These are phyloP conservation scores for Hemichromis elongatus DNA, from an alignment of 2,113 vertebrate species.

Conservation along the genomic window DNA sequence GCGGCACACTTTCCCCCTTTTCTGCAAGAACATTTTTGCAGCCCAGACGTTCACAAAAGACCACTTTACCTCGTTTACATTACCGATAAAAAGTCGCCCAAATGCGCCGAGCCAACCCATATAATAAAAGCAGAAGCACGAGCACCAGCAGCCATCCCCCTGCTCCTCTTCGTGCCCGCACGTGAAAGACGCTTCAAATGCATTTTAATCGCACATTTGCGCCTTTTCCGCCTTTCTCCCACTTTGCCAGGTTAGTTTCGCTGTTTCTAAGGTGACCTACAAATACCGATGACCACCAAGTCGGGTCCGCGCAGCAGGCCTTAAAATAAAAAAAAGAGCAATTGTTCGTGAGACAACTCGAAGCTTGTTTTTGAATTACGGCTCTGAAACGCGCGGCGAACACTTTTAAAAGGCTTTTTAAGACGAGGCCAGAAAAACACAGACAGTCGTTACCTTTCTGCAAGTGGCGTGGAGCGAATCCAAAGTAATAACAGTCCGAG, in stretches of 20 bases:
- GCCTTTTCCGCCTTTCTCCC: not conserved
- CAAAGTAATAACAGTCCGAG: conserved; percentile 16
- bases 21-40: fast-evolving
- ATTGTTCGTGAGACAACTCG: conserved; percentile 50
- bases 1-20: not conserved
- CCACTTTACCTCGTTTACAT: not conserved
- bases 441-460: conserved; percentile 48
- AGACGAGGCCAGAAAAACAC: not conserved
- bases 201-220: not conserved
- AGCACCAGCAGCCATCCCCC: conserved; percentile 4
- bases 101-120: not conserved
- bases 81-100: not conserved
- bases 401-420: not conserved
- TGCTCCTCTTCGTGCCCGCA: not conserved
- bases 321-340: conserved; percentile 2
- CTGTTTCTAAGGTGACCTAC: not conserved
- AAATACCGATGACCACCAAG: not conserved
- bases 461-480: not conserved
- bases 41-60: not conserved
- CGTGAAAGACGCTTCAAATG: not conserved
- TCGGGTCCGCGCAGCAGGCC: conserved; percentile 1
- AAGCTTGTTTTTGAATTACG: conserved; percentile 43
- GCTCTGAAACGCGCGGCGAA: not conserved
- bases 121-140: not conserved
- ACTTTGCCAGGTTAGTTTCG: not conserved